Evolutionary conservation across 2,797 vertebrate genomes (phyloP), one percentile per base, ranked within the genome.

Genomic region (Okamejei kenojei): DNA sequence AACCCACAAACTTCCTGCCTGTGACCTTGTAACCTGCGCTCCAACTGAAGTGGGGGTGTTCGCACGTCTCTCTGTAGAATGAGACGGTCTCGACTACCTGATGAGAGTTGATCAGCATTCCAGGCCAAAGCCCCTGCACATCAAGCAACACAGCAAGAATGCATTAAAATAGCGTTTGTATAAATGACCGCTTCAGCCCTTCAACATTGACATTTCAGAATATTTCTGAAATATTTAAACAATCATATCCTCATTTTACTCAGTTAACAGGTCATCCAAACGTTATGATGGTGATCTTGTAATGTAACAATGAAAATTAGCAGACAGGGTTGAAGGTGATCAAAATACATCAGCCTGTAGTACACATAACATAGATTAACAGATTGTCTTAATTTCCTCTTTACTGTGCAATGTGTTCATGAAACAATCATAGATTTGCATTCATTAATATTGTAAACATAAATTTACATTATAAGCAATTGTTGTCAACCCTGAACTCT

Each of bases 101-200:
- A 97, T 13, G 97, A 97, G 94, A 97, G 95, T 96, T 97, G 97
- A 94, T 97, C 97, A 15, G 97, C 97, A 0, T 97, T 97, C 97
- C 97, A 97, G 0, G 97, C 97, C 94, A 97, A 95, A 2, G 97
- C 97, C 65, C 97, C 97, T 97, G 94, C 11, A 74, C 23, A 54
- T 21, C 10, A 45, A 74, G 68, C 71, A 91, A 76, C 38, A 91
- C 19, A 19, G 54, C 61, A n/a, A 86, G 7, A 86, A 4, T 86
- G n/a, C 26, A 15, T 19, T 81, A 15, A 68, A 68, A 68, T 7
- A 68, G 84, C 8, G n/a, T 63, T 88, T 65, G 32, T 32, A 17
- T 88, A 32, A 19, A 6, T 65, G 11, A 32, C 29, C 65, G 10
- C 61, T 65, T 65, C n/a, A 88, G 84, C 23, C 61, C 61, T 63